These are phyloP conservation scores for Agrochola lota DNA, from an alignment of 2,888 invertebrate species.

Conservation along the genomic window DNA sequence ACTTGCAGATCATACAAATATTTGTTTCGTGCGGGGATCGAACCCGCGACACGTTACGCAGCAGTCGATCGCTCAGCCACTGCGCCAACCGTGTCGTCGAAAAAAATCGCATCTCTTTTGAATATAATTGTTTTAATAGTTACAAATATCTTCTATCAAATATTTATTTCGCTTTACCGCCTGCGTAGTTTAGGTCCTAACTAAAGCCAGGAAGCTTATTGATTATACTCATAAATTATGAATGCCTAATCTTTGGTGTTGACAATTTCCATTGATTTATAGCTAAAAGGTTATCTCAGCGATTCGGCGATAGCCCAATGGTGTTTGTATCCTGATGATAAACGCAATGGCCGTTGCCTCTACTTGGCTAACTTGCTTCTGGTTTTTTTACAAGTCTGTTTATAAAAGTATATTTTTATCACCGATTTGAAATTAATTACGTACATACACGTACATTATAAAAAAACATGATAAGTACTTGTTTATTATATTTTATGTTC, in stretches of 20 bases:
- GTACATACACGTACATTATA: background rate
- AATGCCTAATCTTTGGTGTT: slow-evolving; percentile 43
- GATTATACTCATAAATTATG: slow-evolving; percentile 49
- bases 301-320: slow-evolving; percentile 34
- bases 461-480: background rate
- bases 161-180: background rate
- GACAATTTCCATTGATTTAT: slow-evolving; percentile 40
- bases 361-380: background rate
- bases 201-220: slow-evolving; percentile 27
- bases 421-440: background rate
- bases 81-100: too few species aligned
- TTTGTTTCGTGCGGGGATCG: too few species aligned
- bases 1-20: too few species aligned
- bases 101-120: too few species aligned
- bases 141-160: background rate
- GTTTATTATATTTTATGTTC: background rate
- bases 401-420: background rate
- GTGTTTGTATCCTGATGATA: slow-evolving; percentile 24
- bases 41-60: too few species aligned
- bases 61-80: too few species aligned
- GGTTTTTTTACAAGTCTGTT: background rate
- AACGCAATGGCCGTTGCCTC: background rate
- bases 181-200: too few species aligned
- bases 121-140: too few species aligned
- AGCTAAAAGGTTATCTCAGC: slow-evolving; percentile 39